These are phyloP conservation scores for Aphelocoma coerulescens DNA, from an alignment of 2,113 vertebrate genomes.

Conservation along the genomic window DNA sequence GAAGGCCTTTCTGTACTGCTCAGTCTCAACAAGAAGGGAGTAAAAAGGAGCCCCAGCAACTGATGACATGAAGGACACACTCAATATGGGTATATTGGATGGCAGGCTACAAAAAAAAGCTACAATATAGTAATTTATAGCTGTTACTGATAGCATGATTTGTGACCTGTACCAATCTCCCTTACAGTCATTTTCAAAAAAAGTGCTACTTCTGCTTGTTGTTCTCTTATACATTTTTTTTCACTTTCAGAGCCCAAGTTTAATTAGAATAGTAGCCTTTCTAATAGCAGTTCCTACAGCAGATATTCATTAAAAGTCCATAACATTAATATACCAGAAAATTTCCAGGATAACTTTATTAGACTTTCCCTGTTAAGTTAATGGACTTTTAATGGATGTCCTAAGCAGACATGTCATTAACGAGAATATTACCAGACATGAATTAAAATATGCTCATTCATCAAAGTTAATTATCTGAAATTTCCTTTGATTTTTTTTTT, in stretches of 20 bases:
- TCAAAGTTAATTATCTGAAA: constrained; percentile 72
- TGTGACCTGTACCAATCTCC: not conserved
- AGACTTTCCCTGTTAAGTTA: constrained; percentile 74
- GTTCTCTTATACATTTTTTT: constrained; percentile 1
- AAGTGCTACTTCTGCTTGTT: constrained; percentile 34
- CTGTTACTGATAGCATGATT: not conserved
- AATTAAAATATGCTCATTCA: constrained; percentile 68
- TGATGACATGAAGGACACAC: not conserved
- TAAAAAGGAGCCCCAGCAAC: not conserved
- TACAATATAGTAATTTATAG: not conserved
- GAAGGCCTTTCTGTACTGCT: not conserved
- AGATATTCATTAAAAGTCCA: constrained; percentile 74
- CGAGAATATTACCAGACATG: constrained; percentile 68
- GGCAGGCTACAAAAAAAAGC: not conserved
- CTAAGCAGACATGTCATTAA: constrained; percentile 74
- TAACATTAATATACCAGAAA: constrained; percentile 75
- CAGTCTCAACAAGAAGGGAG: not conserved
- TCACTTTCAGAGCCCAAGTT: constrained; percentile 5
- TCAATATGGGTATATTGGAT: not conserved
- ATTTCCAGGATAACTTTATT: constrained; percentile 74
- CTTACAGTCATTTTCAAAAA: not conserved
- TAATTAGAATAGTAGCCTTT: constrained; percentile 66
- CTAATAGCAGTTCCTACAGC: constrained; percentile 68
- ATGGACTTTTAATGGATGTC: constrained; percentile 79
- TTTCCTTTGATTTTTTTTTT: constrained; percentile 67